phyloP scores from a whole-genome alignment of 2,888 invertebrate species.

The Drosophila austrosaltans region DNA sequence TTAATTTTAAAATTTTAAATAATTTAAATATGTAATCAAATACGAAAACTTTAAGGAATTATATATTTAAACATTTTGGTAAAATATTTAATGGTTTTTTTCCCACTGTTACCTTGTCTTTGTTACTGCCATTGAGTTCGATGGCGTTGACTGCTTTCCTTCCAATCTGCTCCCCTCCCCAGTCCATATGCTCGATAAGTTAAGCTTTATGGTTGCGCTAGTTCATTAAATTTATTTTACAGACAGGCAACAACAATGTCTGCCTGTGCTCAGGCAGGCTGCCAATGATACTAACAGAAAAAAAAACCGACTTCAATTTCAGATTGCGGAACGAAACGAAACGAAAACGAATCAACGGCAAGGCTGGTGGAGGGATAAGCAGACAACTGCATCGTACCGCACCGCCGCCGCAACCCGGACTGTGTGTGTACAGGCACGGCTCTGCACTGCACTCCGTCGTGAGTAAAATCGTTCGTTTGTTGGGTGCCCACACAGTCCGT shows the following conservation, averaged over 20 bases:
- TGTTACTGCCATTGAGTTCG: not conserved
- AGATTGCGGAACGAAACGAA: slow-evolving; percentile 18
- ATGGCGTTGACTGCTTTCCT: not conserved
- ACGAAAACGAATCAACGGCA: slow-evolving; percentile 4
- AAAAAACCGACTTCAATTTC: slow-evolving; percentile 11
- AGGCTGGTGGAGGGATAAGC: slow-evolving; percentile 6
- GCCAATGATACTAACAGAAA: slow-evolving; percentile 30
- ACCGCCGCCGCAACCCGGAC: not conserved
- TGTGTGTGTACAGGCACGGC: too few relatives aligned
- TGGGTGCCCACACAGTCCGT: slow-evolving; percentile 7
- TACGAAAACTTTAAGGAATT: too few relatives aligned
- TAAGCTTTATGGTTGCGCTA: slow-evolving; percentile 74
- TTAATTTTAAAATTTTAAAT: too few relatives aligned
- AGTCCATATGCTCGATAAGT: slow-evolving; percentile 63
- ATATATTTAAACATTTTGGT: not conserved
- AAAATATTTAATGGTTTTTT: not conserved
- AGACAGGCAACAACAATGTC: slow-evolving; percentile 75
- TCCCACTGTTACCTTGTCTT: slow-evolving; percentile 3
- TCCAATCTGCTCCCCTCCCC: slow-evolving; percentile 26
- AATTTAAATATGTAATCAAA: too few relatives aligned
- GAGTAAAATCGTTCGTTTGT: too few relatives aligned
- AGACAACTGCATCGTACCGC: not conserved
- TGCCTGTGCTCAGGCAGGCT: slow-evolving; percentile 32
- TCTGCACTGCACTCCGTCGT: not conserved
- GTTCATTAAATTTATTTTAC: slow-evolving; percentile 77